These are phyloP conservation scores for Sebastes hubbsi DNA, from an alignment of 2,797 vertebrate genomes.

Conservation along the genomic window DNA sequence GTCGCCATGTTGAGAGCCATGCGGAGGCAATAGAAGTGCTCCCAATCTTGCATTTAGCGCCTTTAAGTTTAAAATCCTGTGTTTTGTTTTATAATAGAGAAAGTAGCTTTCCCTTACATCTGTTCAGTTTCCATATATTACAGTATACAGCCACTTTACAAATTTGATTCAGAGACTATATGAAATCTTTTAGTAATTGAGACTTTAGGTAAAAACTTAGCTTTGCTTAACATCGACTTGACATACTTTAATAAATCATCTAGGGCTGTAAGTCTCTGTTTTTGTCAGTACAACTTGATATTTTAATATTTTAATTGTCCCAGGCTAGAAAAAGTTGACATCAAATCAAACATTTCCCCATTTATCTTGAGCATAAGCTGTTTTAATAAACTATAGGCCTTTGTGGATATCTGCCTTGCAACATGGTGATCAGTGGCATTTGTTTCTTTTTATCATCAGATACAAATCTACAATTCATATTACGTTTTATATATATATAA, in stretches of 20 bases:
- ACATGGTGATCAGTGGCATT: too few relatives aligned
- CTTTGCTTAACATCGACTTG: neutral
- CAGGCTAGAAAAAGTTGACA: neutral
- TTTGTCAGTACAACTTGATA: neutral
- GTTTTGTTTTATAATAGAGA: too few relatives aligned
- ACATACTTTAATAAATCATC: neutral
- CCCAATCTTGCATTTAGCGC: too few relatives aligned
- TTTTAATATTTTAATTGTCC: neutral
- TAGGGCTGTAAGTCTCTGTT: neutral
- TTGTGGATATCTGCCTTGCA: too few relatives aligned
- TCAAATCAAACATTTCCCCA: neutral
- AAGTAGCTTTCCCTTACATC: too few relatives aligned
- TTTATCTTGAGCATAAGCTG: neutral
- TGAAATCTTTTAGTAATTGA: neutral
- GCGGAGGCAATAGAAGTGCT: too few relatives aligned
- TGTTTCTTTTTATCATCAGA: too few relatives aligned
- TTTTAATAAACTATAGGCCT: neutral
- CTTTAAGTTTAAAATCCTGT: too few relatives aligned
- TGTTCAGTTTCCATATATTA: neutral
- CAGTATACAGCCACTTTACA: neutral
- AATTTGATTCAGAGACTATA: neutral
- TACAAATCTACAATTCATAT: too few relatives aligned
- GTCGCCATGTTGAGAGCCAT: too few relatives aligned
- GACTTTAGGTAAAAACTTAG: neutral
- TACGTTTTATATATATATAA: too few relatives aligned